A percentile compares a stretch with the other conserved stretches of the same genome.
Conservation (phyloP, 2,888 invertebrate genomes). For the Cephus sareptanus region DNA sequence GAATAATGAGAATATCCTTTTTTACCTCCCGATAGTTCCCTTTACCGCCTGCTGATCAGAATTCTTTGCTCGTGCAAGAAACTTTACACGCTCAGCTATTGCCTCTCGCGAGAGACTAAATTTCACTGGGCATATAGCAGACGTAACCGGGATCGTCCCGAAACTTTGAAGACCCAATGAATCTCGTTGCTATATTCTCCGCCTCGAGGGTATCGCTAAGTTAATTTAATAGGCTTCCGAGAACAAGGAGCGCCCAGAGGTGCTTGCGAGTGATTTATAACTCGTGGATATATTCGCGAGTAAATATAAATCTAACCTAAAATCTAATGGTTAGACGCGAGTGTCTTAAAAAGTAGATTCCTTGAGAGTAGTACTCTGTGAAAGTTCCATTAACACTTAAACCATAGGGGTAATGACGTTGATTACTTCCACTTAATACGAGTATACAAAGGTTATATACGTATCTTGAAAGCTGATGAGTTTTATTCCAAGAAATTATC, state of each 20-base stretch:
- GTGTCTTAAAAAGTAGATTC: not conserved
- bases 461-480: not conserved
- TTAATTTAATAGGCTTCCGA: slow-evolving; percentile 21
- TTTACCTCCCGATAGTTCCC: not conserved
- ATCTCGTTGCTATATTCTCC: slow-evolving; percentile 3
- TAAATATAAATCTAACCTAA: not conserved
- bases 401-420: not conserved
- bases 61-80: not conserved
- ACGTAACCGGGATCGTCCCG: not conserved
- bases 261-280: not conserved
- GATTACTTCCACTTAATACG: not conserved
- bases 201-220: slow-evolving; percentile 21
- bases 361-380: not conserved
- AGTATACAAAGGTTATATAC: not conserved
- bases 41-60: not conserved
- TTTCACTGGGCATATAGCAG: not conserved
- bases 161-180: slow-evolving; percentile 8
- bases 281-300: not conserved
- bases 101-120: not conserved
- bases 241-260: slow-evolving; percentile 12
- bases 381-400: not conserved
- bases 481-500: not conserved
- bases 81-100: not conserved
- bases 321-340: not conserved
- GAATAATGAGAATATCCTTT: not conserved